A percentile compares a stretch with the other conserved stretches of the same genome.
These are phyloP conservation scores for Dynastes hyllus DNA, from an alignment of 2,888 invertebrate species.

Conservation along the genomic window DNA sequence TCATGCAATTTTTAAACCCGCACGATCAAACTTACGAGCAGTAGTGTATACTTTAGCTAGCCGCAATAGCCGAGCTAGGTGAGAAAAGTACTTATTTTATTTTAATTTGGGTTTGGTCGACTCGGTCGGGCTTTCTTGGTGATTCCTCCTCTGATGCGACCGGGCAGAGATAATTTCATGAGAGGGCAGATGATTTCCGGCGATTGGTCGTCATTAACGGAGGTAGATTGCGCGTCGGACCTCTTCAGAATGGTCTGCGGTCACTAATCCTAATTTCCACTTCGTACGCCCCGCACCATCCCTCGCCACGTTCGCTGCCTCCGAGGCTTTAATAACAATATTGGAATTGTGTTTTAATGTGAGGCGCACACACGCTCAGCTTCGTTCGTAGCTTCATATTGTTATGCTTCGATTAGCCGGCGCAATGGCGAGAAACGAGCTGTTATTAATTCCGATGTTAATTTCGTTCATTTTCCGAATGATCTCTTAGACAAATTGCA, in stretches of 20 bases:
- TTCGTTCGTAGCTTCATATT: conserved; percentile 33
- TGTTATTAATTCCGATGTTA: conserved; percentile 45
- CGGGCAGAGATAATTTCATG: conserved; percentile 53
- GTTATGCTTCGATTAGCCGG: conserved; percentile 49
- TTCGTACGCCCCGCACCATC: conserved; percentile 28
- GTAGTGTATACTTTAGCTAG: too few species aligned
- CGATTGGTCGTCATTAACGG: conserved; percentile 58
- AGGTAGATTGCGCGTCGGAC: conserved; percentile 58
- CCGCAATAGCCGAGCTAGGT: conserved; percentile 13
- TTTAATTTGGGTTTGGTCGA: conserved; percentile 44
- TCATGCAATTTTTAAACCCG: too few species aligned
- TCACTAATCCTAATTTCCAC: conserved; percentile 52
- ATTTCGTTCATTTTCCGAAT: conserved; percentile 39
- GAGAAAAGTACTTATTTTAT: conserved; percentile 49
- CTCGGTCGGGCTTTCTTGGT: conserved; percentile 34
- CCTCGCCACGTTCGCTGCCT: conserved; percentile 22
- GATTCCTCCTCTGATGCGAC: conserved; percentile 33
- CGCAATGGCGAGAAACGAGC: conserved; percentile 43
- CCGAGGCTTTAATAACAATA: conserved; percentile 45
- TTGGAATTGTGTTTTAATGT: conserved; percentile 44
- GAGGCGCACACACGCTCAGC: conserved; percentile 27
- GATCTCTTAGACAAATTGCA: conserved; percentile 43
- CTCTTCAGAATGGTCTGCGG: conserved; percentile 55
- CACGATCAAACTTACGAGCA: neutral
- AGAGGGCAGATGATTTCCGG: conserved; percentile 60